Conservation (phyloP, 2,797 vertebrate genomes). For the Cynodonichthys magdalenae region DNA sequence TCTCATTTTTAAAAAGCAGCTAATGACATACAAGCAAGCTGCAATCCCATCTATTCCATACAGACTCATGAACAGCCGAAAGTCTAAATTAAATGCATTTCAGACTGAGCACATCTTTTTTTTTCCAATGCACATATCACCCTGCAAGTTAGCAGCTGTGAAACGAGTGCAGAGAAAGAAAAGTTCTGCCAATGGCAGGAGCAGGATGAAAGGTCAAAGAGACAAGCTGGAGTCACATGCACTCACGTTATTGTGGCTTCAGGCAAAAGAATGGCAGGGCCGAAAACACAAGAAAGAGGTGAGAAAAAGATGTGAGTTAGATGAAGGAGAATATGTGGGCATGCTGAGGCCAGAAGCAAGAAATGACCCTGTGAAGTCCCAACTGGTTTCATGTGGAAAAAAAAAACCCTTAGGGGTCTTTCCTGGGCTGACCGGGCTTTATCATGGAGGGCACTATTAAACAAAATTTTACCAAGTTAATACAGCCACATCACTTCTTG, state of each 20-base stretch:
- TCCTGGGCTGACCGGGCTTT: background rate
- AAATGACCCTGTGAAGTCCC: slow-evolving; percentile 42
- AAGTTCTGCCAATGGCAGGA: slow-evolving; percentile 25
- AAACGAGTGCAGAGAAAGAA: slow-evolving; percentile 8
- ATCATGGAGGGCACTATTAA: slow-evolving; percentile 20
- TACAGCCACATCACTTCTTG: slow-evolving; percentile 27
- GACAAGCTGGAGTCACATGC: slow-evolving; percentile 29
- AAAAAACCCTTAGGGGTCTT: slow-evolving; percentile 4
- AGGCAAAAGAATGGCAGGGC: slow-evolving; percentile 31
- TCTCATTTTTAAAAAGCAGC: slow-evolving; percentile 4
- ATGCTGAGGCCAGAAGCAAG: slow-evolving; percentile 30
- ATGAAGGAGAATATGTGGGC: slow-evolving; percentile 28
- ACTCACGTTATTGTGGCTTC: slow-evolving; percentile 31
- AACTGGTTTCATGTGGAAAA: slow-evolving; percentile 21
- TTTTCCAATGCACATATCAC: background rate
- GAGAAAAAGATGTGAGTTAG: slow-evolving; percentile 32
- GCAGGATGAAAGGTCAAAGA: slow-evolving; percentile 49
- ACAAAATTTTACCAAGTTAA: slow-evolving; percentile 18
- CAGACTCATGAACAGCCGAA: background rate
- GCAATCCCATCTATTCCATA: background rate
- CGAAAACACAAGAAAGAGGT: slow-evolving; percentile 23
- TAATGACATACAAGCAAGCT: slow-evolving; percentile 6
- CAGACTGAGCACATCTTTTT: background rate
- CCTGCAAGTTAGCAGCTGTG: slow-evolving; percentile 8
- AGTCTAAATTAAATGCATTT: background rate